Conservation (phyloP, 2,113 vertebrate genomes). For the Cololabis saira region DNA sequence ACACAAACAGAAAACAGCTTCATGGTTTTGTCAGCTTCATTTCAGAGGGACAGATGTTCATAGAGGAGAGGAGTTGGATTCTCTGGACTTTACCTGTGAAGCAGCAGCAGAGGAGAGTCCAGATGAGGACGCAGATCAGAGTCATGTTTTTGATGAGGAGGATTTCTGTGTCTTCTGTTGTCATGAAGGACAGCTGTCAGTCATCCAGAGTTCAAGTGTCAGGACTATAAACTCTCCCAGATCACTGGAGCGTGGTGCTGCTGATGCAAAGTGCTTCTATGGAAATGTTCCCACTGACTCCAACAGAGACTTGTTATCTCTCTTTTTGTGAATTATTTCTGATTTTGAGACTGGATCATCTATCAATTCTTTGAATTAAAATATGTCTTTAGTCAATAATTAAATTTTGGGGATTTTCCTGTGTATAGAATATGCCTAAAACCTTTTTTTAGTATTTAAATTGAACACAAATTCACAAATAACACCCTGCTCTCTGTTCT, state of each 20-base stretch:
- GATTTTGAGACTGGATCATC: too few relatives aligned
- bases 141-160: slow-evolving; percentile 13
- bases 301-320: too few relatives aligned
- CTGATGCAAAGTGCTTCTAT: slow-evolving; percentile 45
- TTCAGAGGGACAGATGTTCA: slow-evolving; percentile 36
- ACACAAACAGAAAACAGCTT: slow-evolving; percentile 29
- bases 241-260: slow-evolving; percentile 46
- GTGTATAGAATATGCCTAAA: too few relatives aligned
- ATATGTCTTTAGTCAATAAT: too few relatives aligned
- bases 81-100: slow-evolving; percentile 51
- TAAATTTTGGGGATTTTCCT: too few relatives aligned
- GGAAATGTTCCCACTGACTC: slow-evolving; percentile 20
- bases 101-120: slow-evolving; percentile 55
- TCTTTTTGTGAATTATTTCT: too few relatives aligned
- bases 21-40: slow-evolving; percentile 27
- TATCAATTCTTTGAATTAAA: too few relatives aligned
- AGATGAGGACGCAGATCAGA: slow-evolving; percentile 34
- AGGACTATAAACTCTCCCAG: slow-evolving; percentile 49
- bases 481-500: too few relatives aligned
- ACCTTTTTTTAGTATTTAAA: too few relatives aligned
- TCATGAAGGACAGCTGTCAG: slow-evolving; percentile 45
- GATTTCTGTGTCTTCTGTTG: slow-evolving; percentile 16
- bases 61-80: slow-evolving; percentile 25
- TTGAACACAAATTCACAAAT: too few relatives aligned
- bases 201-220: slow-evolving; percentile 38